A percentile compares a stretch with the other conserved stretches of the same genome.
Evolutionary conservation across 2,113 vertebrate genomes (phyloP).

Genomic region (Lates calcarifer): DNA sequence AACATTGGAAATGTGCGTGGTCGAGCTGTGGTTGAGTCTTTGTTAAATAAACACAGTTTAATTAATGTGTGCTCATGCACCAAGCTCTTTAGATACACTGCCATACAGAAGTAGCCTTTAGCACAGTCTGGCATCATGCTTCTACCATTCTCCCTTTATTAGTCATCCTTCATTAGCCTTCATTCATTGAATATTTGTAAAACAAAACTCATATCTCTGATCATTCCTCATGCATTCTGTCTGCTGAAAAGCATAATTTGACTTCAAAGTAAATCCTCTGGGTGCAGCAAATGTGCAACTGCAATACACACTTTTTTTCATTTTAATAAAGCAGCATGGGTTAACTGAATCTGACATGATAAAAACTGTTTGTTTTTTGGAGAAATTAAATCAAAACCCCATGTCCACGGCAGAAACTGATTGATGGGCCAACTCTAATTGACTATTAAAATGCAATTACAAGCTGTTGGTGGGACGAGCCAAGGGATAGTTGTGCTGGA

Average conservation of each 20-base stretch:
- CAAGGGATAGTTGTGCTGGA: slow-evolving; percentile 45
- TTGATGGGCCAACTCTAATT: slow-evolving; percentile 86
- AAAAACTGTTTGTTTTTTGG: slow-evolving; percentile 74
- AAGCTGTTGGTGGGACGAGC: slow-evolving; percentile 81
- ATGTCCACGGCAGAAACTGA: slow-evolving; percentile 79
- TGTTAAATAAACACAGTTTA: slow-evolving; percentile 24
- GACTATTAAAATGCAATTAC: slow-evolving; percentile 89
- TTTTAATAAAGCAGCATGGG: slow-evolving; percentile 73
- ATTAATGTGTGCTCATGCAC: slow-evolving; percentile 32
- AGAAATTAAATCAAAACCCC: slow-evolving; percentile 80
- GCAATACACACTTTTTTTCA: slow-evolving; percentile 10
- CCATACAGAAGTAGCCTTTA: slow-evolving; percentile 47
- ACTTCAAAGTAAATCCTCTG: neutral
- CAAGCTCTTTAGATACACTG: slow-evolving; percentile 33
- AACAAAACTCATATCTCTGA: slow-evolving; percentile 36
- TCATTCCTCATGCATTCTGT: slow-evolving; percentile 16
- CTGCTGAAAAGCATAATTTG: neutral
- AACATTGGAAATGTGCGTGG: slow-evolving; percentile 6
- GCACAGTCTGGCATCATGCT: slow-evolving; percentile 45
- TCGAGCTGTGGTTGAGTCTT: neutral
- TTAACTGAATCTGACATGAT: slow-evolving; percentile 82
- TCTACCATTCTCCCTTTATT: slow-evolving; percentile 40
- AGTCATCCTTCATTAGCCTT: slow-evolving; percentile 52
- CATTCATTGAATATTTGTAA: slow-evolving; percentile 44
- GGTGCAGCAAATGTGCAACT: slow-evolving; percentile 2